A percentile compares a stretch with the other conserved stretches of the same genome.
These are phyloP conservation scores for Leucoraja erinaceus DNA, from an alignment of 2,113 vertebrate species.

Conservation along the genomic window DNA sequence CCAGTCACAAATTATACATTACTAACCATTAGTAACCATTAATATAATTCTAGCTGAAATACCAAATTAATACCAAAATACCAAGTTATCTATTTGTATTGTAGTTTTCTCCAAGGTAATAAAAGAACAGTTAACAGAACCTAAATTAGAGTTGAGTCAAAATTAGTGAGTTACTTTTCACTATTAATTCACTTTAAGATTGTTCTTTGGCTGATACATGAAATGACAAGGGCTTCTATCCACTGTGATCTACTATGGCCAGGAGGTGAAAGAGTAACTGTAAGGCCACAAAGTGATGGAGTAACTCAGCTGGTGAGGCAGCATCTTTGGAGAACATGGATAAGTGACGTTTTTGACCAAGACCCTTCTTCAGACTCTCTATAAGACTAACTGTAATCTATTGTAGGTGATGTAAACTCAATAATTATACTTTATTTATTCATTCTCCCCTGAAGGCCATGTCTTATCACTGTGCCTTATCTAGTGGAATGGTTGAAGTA, in stretches of 20 bases:
- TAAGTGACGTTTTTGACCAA: too few species aligned
- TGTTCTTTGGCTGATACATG: background rate
- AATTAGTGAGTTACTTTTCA: background rate
- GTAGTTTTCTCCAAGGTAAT: background rate
- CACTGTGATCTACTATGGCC: background rate
- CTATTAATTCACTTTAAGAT: background rate
- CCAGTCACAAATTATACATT: background rate
- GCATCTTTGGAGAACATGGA: too few species aligned
- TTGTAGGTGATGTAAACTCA: background rate
- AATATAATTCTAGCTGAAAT: background rate
- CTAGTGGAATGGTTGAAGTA: slow-evolving; percentile 1
- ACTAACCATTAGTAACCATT: background rate
- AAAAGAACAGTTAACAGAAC: background rate
- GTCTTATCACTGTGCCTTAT: background rate
- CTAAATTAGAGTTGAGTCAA: background rate
- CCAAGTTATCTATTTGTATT: slow-evolving; percentile 5
- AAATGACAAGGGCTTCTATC: background rate
- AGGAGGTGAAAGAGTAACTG: background rate
- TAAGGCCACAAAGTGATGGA: too few species aligned
- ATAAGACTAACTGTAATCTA: background rate
- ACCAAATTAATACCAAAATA: too few species aligned
- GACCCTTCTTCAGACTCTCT: too few species aligned
- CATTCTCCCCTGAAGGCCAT: background rate
- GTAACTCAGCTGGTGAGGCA: too few species aligned
- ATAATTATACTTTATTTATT: background rate